Conservation (phyloP, 2,888 invertebrate species). For the Euplagia quadripunctaria region DNA sequence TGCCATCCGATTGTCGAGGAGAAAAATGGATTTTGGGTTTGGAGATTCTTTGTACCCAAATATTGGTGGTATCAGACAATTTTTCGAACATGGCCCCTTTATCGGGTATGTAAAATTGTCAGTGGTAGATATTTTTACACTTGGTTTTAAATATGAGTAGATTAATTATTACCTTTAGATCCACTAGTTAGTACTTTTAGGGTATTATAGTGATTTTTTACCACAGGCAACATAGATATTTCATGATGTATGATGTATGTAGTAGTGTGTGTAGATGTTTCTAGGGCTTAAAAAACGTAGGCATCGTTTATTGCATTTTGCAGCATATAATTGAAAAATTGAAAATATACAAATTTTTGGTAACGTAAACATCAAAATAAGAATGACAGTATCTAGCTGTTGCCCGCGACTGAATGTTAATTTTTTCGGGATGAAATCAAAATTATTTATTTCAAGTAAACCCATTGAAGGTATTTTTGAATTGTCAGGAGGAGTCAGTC, state of each 20-base stretch:
- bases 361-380: background rate
- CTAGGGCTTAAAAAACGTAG: background rate
- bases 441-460: no score
- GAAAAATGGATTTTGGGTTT: slow-evolving; percentile 81
- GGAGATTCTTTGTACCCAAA: slow-evolving; percentile 80
- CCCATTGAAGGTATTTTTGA: no score
- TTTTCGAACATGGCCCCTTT: slow-evolving; percentile 73
- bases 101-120: slow-evolving; percentile 68
- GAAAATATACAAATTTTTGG: background rate
- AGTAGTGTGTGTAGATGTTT: background rate
- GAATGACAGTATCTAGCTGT: background rate
- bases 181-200: background rate
- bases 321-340: background rate
- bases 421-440: no score
- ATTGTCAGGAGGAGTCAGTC: no score
- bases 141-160: background rate
- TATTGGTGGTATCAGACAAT: slow-evolving; percentile 72
- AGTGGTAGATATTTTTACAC: background rate
- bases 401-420: no score
- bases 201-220: background rate
- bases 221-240: background rate
- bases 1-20: slow-evolving; percentile 60
- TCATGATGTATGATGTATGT: no score
- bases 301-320: background rate
- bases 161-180: background rate